Percentiles rank a stretch among this genome's conserved stretches.
Conservation (phyloP, 2,888 invertebrate genomes). For the Megalurothrips usitatus region DNA sequence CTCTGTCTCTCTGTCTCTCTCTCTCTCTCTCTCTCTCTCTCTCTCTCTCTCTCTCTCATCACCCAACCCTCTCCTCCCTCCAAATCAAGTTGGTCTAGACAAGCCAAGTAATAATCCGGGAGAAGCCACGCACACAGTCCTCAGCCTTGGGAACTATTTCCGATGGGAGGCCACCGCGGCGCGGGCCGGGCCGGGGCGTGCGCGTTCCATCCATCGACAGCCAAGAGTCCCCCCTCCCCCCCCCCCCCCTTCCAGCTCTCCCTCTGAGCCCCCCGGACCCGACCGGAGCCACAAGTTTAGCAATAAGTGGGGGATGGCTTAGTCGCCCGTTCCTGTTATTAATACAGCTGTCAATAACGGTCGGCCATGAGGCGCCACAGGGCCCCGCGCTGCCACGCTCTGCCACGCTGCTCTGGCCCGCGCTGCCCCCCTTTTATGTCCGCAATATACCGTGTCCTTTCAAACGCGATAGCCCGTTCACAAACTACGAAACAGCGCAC, state of each 20-base stretch:
- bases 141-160: neutral
- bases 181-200: neutral
- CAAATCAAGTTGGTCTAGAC: conserved; percentile 2
- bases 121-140: conserved; percentile 1
- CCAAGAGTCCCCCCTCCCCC: neutral
- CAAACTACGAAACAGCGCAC: too few relatives aligned
- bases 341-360: neutral
- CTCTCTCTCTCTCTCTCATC: too few relatives aligned
- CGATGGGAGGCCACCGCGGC: neutral
- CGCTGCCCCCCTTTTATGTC: too few relatives aligned
- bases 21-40: too few relatives aligned
- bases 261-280: neutral
- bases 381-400: too few relatives aligned
- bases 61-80: neutral
- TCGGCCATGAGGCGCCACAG: neutral
- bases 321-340: neutral
- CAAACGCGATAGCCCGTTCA: too few relatives aligned
- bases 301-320: neutral
- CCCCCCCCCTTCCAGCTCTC: too few relatives aligned
- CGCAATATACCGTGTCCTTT: too few relatives aligned
- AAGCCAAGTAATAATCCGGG: neutral
- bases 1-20: too few relatives aligned
- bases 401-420: too few relatives aligned
- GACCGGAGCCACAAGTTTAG: too few relatives aligned
- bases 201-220: neutral